These are phyloP conservation scores for Yponomeuta plumbellus DNA, from an alignment of 2,888 invertebrate species.

Conservation along the genomic window DNA sequence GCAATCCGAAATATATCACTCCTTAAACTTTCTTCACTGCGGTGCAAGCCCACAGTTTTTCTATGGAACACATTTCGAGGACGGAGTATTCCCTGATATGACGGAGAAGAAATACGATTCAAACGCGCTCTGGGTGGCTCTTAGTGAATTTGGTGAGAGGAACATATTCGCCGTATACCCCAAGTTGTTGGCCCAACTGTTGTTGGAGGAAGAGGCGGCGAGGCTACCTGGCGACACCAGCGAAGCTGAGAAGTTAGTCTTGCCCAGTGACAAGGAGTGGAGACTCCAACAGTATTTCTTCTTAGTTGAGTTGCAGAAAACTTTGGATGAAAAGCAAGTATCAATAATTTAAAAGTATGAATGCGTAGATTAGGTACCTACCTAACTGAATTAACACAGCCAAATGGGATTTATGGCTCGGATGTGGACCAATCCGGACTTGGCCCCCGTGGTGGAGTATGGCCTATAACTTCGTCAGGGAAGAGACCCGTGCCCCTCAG, in stretches of 20 bases:
- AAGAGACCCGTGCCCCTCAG: too few species aligned
- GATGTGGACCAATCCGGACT: too few species aligned
- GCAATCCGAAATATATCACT: neutral
- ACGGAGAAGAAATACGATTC: slow-evolving; percentile 48
- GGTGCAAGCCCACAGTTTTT: neutral
- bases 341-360: neutral
- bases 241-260: slow-evolving; percentile 74
- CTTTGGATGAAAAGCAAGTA: slow-evolving; percentile 32
- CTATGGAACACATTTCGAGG: neutral
- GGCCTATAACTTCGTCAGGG: too few species aligned
- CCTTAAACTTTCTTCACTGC: slow-evolving; percentile 17
- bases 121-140: slow-evolving; percentile 70
- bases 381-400: neutral
- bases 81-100: slow-evolving; percentile 34
- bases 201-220: slow-evolving; percentile 68
- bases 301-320: slow-evolving; percentile 80
- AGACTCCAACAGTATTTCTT: slow-evolving; percentile 81
- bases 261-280: slow-evolving; percentile 84
- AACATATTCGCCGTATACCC: slow-evolving; percentile 82
- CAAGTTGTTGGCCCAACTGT: slow-evolving; percentile 77
- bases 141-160: slow-evolving; percentile 72
- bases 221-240: slow-evolving; percentile 57
- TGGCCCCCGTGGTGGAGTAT: too few species aligned
- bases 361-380: neutral
- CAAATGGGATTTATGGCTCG: neutral